phyloP scores from a whole-genome alignment of 2,113 vertebrate species.

The Tonatia bakeri region DNA sequence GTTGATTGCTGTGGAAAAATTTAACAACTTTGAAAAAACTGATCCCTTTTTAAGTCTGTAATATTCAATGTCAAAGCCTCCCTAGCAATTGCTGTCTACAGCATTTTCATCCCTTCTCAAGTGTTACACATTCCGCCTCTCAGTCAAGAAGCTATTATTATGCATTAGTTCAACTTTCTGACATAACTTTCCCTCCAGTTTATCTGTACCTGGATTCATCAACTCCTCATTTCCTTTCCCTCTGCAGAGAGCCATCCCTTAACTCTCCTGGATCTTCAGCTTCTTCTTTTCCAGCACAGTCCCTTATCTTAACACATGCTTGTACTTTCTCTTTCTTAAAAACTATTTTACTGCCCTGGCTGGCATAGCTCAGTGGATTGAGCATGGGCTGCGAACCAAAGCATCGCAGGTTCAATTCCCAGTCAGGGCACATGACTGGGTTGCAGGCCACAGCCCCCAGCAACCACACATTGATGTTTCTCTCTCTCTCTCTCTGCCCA shows the following conservation, averaged over 20 bases:
- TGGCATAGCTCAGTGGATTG: no score
- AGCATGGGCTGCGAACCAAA: no score
- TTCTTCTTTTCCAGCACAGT: not conserved
- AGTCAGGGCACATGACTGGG: no score
- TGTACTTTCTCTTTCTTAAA: not conserved
- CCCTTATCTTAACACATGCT: not conserved
- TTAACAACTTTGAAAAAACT: not conserved
- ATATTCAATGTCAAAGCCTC: not conserved
- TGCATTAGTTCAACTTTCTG: not conserved
- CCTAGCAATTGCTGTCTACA: not conserved
- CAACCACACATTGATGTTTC: no score
- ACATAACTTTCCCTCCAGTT: not conserved
- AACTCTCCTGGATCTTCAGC: not conserved
- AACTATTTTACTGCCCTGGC: not conserved
- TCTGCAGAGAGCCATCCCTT: not conserved
- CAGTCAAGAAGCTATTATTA: not conserved
- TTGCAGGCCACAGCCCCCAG: no score
- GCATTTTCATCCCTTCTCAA: not conserved
- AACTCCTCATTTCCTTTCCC: not conserved
- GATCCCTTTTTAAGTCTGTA: not conserved
- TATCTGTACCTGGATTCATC: not conserved
- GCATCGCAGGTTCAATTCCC: no score
- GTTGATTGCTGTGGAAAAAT: not conserved
- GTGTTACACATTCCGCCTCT: not conserved
- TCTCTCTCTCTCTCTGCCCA: no score